Evolutionary conservation across 1,140 invertebrate species (phyloP).

Genomic region (Portunus trituberculatus): DNA sequence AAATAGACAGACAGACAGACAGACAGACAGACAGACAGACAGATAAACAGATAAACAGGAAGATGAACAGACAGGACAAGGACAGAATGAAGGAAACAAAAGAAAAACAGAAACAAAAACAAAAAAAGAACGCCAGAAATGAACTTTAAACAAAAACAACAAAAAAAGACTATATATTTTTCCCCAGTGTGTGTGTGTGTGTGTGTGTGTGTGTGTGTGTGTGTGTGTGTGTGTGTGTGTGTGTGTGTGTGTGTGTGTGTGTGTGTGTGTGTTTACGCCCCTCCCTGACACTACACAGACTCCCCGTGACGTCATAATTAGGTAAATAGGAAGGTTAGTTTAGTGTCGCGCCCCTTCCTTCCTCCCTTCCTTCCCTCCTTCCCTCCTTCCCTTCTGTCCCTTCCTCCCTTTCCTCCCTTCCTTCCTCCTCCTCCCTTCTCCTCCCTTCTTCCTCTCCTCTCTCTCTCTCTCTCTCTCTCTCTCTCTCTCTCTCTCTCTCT

Average conservation of each 20-base stretch:
- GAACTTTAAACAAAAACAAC: too few relatives aligned
- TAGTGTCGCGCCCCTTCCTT: background rate
- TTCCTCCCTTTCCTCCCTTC: background rate
- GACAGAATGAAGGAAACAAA: slow-evolving; percentile 1
- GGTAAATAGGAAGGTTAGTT: background rate
- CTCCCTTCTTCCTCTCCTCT: background rate
- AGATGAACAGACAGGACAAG: background rate
- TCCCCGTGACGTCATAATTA: too few relatives aligned
- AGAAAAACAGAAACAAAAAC: background rate
- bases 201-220: background rate
- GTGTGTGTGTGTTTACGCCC: slow-evolving; percentile 38
- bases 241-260: slow-evolving; percentile 45
- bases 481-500: too few relatives aligned
- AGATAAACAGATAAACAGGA: slow-evolving; percentile 15
- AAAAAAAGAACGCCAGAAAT: too few relatives aligned
- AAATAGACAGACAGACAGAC: slow-evolving; percentile 17
- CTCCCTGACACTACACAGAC: background rate
- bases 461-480: too few relatives aligned
- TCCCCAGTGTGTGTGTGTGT: background rate
- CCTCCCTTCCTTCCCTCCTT: background rate
- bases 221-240: slow-evolving; percentile 37
- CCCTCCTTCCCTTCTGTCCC: background rate
- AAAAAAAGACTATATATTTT: background rate
- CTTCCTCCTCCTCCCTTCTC: background rate
- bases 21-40: background rate